Evolutionary conservation across 2,888 invertebrate species (phyloP).

Genomic region (Rhorus exstirpatorius): DNA sequence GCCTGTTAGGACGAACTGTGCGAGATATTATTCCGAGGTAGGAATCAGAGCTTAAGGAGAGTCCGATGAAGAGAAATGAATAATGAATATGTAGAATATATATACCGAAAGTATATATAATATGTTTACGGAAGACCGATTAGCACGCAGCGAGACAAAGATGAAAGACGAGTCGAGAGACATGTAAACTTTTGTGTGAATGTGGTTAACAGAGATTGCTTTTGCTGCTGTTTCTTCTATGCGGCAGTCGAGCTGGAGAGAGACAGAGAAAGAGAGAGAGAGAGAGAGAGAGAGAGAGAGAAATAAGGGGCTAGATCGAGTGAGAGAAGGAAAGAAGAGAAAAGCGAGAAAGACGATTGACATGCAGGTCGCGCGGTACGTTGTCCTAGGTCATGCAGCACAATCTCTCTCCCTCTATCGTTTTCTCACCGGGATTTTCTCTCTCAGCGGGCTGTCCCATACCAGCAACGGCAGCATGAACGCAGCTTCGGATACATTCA

Average conservation of each 20-base stretch:
- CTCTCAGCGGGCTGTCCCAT: constrained; percentile 35
- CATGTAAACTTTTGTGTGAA: constrained; percentile 30
- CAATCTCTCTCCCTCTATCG: constrained; percentile 76
- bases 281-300: constrained; percentile 58
- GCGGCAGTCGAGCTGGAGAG: constrained; percentile 17
- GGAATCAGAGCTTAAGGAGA: background rate
- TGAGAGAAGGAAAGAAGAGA: constrained; percentile 57
- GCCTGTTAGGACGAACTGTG: constrained; percentile 16
- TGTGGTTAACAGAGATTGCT: constrained; percentile 50
- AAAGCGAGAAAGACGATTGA: constrained; percentile 79
- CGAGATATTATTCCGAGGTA: background rate
- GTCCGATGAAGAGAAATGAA: background rate
- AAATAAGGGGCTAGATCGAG: too few species aligned
- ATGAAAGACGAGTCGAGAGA: constrained; percentile 29
- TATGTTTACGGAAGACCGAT: background rate
- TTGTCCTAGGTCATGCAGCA: constrained; percentile 85
- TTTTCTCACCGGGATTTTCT: constrained; percentile 60
- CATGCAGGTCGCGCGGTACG: constrained; percentile 85
- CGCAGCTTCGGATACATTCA: constrained; percentile 47
- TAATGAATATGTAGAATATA: background rate
- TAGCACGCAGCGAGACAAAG: constrained; percentile 8
- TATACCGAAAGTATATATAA: background rate
- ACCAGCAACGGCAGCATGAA: constrained; percentile 32
- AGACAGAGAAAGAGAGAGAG: constrained; percentile 38
- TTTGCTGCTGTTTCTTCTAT: background rate